Base-by-base conservation (phyloP, 2,797 vertebrate species). In the Hoplostethus mediterraneus region DNA sequence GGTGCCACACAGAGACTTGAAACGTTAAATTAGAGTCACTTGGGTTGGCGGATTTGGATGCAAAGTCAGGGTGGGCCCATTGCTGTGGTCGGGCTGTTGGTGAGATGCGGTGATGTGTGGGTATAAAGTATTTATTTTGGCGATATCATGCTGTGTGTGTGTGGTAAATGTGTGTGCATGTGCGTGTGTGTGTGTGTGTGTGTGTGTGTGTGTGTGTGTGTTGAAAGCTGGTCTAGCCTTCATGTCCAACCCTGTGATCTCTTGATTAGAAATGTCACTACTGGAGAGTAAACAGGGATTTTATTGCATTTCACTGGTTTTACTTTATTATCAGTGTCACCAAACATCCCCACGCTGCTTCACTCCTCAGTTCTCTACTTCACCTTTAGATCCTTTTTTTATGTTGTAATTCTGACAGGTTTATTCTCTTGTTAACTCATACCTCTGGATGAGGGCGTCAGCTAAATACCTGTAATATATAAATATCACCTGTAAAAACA, bases 31-130 rank as follows among this genome's bases (percentile, higher is more conserved):
- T 87, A 91, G 61, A 85, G 75, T 63, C 64, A 73, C 71, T 80
- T 31, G 67, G 55, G 78, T 77, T 54, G 83, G 74, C 66, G 67
- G 84, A 80, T 89, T 87, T 86, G 82, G 85, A 84, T 73, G 69
- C 82, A 88, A 76, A 87, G 69, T 82, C 87, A 78, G 91, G 88
- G 91, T 92, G 91, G 91, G 87, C 91, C 84, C 77, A 73, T 79
- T 87, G 90, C 81, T 90, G 90, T 85, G 90, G 89, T 73, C 63
- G 79, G 69, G 54, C 61, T 86, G 88, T 90, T 91, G 89, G 87
- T 67, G 63, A 89, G 80, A 73, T 60, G 84, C 2, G 86, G 87
- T 89, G 78, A 58, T 28, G 85, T 89, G 90, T 91, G 90, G 90
- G 85, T 71, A 82, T 79, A 83, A 89, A 85, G 84, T 83, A 89